Base-by-base conservation (phyloP, 30 jellyfish, hydroid and myxozoan species). In the Turritopsis rubra region DNA sequence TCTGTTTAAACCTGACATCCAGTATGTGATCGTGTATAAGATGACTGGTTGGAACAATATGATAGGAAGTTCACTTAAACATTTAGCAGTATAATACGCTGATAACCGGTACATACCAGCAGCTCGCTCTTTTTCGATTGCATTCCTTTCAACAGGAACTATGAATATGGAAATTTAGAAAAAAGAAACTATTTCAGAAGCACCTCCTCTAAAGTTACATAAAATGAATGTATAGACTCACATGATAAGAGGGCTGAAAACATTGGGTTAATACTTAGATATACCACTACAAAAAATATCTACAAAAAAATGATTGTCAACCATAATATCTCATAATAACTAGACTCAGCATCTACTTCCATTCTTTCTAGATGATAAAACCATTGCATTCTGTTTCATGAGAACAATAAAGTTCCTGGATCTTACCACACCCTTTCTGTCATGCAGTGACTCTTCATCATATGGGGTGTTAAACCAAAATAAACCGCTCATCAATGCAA, bases 61-160 rank as follows among this genome's bases (percentile, higher is more conserved):
- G 31, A 84, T 25, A 9, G 96, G 96, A 22, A 88, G 53, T 29
- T 88, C 96, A 25, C 88, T 75, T 19, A 88, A n/a, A 26, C 81
- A 52, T 54, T 88, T 88, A 23, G 96, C 94, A 28, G 86, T 41
- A 29, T 88, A 88, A 53, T 88, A 88, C 18, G 94, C 89, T 1
- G 96, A 88, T 18, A 88, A 80, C 20, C 96, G 95, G 53, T 88
- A 88, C 96, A 88, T 88, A 1, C 96, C 96, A 72, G 96, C 91
- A 28, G 96, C 96, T 28, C 96, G 74, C 66, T 88, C 96, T 72
- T 88, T 88, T 21, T 29, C 77, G 29, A 88, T 83, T 0, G 79
- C 95, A 13, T 74, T 71, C 22, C 89, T 30, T 72, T 88, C 96
- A 28, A 77, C 52, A 25, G 95, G 95, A 84, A 88, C 89, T 84